Percentiles rank a stretch among this genome's conserved stretches.
Conservation (phyloP, 2,113 vertebrate species). For the Psephotus haematonotus region DNA sequence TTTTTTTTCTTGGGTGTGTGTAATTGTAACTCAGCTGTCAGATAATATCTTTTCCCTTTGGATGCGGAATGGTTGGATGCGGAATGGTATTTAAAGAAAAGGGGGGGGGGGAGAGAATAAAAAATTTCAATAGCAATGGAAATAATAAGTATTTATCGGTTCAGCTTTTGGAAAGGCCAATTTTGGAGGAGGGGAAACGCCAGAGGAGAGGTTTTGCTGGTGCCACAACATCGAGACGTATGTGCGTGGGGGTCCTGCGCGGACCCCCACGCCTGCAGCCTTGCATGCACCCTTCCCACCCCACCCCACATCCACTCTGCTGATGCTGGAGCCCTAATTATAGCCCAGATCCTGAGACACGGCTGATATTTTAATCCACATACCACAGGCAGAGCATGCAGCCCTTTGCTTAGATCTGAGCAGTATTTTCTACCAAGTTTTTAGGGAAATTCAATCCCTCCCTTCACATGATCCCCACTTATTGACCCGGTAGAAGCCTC, state of each 20-base stretch:
- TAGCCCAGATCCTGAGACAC: not conserved
- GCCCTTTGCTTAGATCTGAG: not conserved
- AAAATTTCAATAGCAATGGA: not conserved
- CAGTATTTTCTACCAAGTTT: slow-evolving; percentile 13
- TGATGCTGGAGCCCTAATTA: not conserved
- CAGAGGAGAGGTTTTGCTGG: not conserved
- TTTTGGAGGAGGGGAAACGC: not conserved
- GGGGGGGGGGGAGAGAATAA: accelerated
- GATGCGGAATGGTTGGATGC: not conserved
- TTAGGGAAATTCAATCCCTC: not conserved
- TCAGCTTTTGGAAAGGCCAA: not conserved
- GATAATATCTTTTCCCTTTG: not conserved
- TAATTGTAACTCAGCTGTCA: not conserved
- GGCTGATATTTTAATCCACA: not conserved
- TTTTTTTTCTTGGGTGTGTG: not conserved
- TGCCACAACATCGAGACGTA: not conserved
- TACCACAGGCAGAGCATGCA: not conserved
- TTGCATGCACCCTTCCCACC: not conserved
- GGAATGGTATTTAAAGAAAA: too few relatives aligned
- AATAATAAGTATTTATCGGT: not conserved
- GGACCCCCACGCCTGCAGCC: not conserved
- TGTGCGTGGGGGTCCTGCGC: not conserved
- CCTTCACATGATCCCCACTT: not conserved
- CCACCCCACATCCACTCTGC: not conserved
- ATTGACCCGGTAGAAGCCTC: not conserved